Percentiles rank a stretch among this genome's conserved stretches.
Evolutionary conservation across 2,888 invertebrate species (phyloP).

Genomic region (Polylopha cassiicola): DNA sequence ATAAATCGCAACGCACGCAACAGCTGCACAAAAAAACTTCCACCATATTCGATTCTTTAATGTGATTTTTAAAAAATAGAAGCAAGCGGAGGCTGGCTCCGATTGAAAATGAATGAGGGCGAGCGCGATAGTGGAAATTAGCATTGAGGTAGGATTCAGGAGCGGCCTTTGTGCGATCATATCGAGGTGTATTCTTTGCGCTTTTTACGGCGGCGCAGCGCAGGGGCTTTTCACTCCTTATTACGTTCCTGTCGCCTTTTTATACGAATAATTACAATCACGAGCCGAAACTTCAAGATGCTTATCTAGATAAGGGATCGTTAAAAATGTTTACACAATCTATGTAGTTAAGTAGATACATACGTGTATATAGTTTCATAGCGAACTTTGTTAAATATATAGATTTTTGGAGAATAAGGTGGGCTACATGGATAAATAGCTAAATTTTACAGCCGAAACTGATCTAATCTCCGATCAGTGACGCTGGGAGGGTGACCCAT

Average conservation of each 20-base stretch:
- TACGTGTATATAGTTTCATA: no score
- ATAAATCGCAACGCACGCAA: conserved; percentile 76
- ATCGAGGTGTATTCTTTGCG: conserved; percentile 77
- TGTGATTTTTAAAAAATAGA: conserved; percentile 75
- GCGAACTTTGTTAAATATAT: no score
- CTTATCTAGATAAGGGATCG: conserved; percentile 34
- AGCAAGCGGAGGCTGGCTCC: conserved; percentile 67
- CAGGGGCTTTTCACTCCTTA: conserved; percentile 62
- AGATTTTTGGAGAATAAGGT: no score
- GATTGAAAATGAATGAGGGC: conserved; percentile 78
- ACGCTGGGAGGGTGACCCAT: conserved; percentile 54
- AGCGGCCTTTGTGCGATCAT: conserved; percentile 78
- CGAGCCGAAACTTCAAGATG: conserved; percentile 39
- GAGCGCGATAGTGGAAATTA: conserved; percentile 78
- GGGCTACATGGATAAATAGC: no score
- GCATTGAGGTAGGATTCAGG: conserved; percentile 76
- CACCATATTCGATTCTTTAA: conserved; percentile 77
- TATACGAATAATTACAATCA: conserved; percentile 67
- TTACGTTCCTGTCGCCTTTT: conserved; percentile 69
- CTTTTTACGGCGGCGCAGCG: conserved; percentile 70
- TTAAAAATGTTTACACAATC: no score
- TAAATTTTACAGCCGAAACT: no score
- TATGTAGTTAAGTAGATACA: no score
- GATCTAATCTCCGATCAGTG: no score
- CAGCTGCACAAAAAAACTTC: conserved; percentile 66